Base-by-base conservation (phyloP, 2,797 vertebrate species). In the Glyptemys insculpta region DNA sequence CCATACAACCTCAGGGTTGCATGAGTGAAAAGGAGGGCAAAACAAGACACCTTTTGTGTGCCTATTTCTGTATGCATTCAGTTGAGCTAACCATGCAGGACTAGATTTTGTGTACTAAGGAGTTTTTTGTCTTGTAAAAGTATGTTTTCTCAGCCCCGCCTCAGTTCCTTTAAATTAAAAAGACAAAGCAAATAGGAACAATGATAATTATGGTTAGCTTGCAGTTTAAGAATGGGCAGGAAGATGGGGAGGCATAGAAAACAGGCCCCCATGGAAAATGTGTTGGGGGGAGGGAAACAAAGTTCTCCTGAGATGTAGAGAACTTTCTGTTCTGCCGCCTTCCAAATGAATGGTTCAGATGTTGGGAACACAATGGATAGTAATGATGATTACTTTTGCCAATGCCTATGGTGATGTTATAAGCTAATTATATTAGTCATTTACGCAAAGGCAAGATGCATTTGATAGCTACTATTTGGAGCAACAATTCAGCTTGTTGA, bases 361-460 rank as follows among this genome's bases (percentile, higher is more conserved):
- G 97, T 96, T 97, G 94, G 93, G 96, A 96, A 96, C 94, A 97
- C 97, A 97, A 97, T 97, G 96, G 97, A 96, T 96, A 95, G 97
- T 97, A 97, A 97, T 97, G 97, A 97, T 97, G 96, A 97, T 97
- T 97, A 96, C 97, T 97, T 97, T 97, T 97, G 96, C 97, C 97
- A 96, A 87, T 96, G 96, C 93, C 94, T 96, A 93, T 97, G 95
- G 96, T 97, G 96, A 97, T 97, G 95, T 93, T 97, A 96, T 96
- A 97, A 96, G 95, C 93, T 97, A 97, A 97, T 97, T 97, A 97
- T 97, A 97, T 97, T 97, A 97, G 97, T 96, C 97, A 97, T 96
- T 97, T 97, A 94, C 91, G 95, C 97, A 97, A 96, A 97, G 96
- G 95, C 97, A 96, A 97, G 96, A 97, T 97, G 96, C 74, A 92